Base-by-base conservation (phyloP, 92 coral and sea anemone species). In the Epizoanthus scotinus region DNA sequence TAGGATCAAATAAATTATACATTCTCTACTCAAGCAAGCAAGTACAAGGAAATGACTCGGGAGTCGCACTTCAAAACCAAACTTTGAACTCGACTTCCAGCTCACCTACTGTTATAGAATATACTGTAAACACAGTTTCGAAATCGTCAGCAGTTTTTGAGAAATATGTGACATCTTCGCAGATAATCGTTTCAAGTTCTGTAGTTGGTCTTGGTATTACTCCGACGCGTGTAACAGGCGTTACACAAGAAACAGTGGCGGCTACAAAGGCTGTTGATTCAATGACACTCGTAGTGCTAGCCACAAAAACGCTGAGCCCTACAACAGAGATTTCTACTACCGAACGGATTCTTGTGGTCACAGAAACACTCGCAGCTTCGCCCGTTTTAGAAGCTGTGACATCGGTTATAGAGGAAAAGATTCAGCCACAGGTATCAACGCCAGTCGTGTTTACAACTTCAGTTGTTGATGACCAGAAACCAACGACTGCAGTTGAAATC, bases 161-260 rank as follows among this genome's bases (percentile, higher is more conserved):
- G 19, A 58, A 75, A 75, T 6, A 21, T 21, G 22, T 24, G 26
- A 6, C 24, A 58, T 58, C 54, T 60, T 24, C 55, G 27, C 81
- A 75, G 5, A 2, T 57, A 75, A 21, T 24, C 24, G 26, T 1
- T 75, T 40, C 34, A 34, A 75, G 67, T 34, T 75, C 81, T 42
- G 5, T 38, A 59, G 55, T 34, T 56, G 61, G 36, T 21, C 67
- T 18, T 34, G 57, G 8, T n/a, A 60, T 75, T 57, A 36, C 17
- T 55, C 68, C 81, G 2, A 75, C 81, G 14, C 67, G 28, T 20
- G 31, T 36, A 10, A 36, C 81, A 54, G 44, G 68, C 44, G 26
- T 40, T 12, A 12, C 17, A 59, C 34, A 75, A 21, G 67, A 75
- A 75, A 75, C 81, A 36, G 58, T 67, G 12, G 81, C 67, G 22